Evolutionary conservation across 1,140 invertebrate species (phyloP), one percentile per base, ranked within the genome.

Genomic region (Amphibalanus amphitrite): DNA sequence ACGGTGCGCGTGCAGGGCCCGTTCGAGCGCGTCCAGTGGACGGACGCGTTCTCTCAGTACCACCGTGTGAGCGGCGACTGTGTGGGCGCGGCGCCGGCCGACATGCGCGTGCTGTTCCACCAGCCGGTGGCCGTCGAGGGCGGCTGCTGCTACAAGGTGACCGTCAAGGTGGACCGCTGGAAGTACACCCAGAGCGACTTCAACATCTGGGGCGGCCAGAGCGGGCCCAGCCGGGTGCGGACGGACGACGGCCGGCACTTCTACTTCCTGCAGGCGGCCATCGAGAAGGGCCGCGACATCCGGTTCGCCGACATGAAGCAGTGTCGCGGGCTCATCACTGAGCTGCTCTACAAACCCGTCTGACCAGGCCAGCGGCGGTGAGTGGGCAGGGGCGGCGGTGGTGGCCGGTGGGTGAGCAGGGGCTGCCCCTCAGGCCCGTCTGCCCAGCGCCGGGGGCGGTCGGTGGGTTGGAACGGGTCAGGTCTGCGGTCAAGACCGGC

Each of bases 21-120:
- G 3, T 76, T 74, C 73, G 75, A 76, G 73, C 73, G 73, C 26
- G 64, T 72, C 10, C 75, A 76, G 70, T 76, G 75, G 75, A 74
- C 73, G 8, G 75, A 76, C 59, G 74, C 74, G 67, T 71, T 71
- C 26, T 26, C 29, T 17, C 73, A 76, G 17, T 76, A 74, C 70
- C 72, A 71, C 69, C 71, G 73, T 6, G 74, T 76, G 28, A 72
- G 72, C 10, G 73, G 74, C 23, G 75, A 76, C 65, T 73, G 73
- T 28, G 71, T 72, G 64, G 71, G 72, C 26, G 26, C 26, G 6
- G 23, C 4, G 64, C 73, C 73, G 3, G 75, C 75, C 4, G 73
- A 76, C 68, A 72, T 76, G 28, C 72, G 74, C 23, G 72, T 76
- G 0, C 74, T 76, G 73, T 76, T 76, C 65, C 67, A 69, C 25